phyloP scores from a whole-genome alignment of 2,888 invertebrate species.

The Sinodicranocentrus sp. region DNA sequence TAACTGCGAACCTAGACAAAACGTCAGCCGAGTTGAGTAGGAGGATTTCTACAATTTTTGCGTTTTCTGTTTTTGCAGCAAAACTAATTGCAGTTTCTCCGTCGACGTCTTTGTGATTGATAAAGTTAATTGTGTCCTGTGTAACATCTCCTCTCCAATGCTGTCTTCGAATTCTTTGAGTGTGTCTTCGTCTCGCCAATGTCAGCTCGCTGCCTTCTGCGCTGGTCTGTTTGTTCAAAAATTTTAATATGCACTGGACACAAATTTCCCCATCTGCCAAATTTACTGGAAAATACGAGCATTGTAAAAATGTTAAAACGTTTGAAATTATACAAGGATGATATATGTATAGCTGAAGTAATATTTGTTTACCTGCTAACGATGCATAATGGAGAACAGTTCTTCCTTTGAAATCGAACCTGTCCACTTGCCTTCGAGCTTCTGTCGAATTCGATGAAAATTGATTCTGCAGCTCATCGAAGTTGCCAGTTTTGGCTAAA shows the following conservation, averaged over 20 bases:
- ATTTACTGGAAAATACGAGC: background rate
- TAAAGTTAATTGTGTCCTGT: constrained; percentile 22
- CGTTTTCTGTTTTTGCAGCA: constrained; percentile 45
- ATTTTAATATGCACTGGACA: background rate
- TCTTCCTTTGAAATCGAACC: no score
- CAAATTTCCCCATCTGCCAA: background rate
- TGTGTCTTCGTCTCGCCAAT: constrained; percentile 6
- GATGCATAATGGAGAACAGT: background rate
- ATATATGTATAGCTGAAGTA: background rate
- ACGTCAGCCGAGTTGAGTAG: constrained; percentile 46
- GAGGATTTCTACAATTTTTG: constrained; percentile 29
- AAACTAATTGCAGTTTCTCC: no score
- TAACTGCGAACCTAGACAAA: background rate
- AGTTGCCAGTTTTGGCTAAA: constrained; percentile 3
- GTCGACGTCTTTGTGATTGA: constrained; percentile 32
- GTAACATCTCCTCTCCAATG: constrained; percentile 19
- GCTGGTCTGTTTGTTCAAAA: background rate
- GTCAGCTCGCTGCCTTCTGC: background rate
- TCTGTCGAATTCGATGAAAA: background rate
- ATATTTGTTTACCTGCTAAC: background rate
- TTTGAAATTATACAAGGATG: background rate
- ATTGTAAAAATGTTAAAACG: background rate
- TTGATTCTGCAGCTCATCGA: background rate
- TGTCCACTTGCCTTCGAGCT: background rate
- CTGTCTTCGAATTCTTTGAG: background rate